Conservation (phyloP, 35 echinoderm and acorn worm species). For the Patiria miniata region DNA sequence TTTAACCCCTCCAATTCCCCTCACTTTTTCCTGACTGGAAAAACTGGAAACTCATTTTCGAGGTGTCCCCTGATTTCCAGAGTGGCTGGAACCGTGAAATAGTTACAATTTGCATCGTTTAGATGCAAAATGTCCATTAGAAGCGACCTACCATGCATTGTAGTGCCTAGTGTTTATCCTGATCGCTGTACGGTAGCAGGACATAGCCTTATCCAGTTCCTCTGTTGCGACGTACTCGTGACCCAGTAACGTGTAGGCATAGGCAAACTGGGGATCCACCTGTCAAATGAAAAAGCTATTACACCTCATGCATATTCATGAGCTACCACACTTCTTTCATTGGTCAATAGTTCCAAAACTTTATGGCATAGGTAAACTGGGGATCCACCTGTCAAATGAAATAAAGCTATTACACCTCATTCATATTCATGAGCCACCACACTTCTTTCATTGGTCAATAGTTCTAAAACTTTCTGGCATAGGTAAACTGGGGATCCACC, state of each 20-base stretch:
- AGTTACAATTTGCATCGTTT: too few relatives aligned
- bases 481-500: conserved; percentile 87
- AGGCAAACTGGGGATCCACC: conserved; percentile 88
- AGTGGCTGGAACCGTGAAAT: too few relatives aligned
- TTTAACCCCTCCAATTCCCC: too few relatives aligned
- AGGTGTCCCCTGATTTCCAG: too few relatives aligned
- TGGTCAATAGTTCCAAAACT: background rate
- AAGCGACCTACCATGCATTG: conserved; percentile 82
- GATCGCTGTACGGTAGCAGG: conserved; percentile 91
- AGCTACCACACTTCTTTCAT: too few relatives aligned
- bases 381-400: conserved; percentile 53
- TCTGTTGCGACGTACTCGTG: conserved; percentile 94
- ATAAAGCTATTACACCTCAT: background rate
- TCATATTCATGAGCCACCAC: too few relatives aligned
- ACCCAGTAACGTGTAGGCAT: conserved; percentile 94
- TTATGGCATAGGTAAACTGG: conserved; percentile 81
- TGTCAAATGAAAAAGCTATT: too few relatives aligned
- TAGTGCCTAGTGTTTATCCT: conserved; percentile 89
- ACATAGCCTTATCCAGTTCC: conserved; percentile 90
- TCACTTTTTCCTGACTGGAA: too few relatives aligned
- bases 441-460: too few relatives aligned
- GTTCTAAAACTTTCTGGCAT: conserved; percentile 67
- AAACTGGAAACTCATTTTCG: too few relatives aligned
- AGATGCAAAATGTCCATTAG: too few relatives aligned
- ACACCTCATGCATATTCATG: too few relatives aligned